Percentiles rank a stretch among this genome's conserved stretches.
These are phyloP conservation scores for Epinotia bilunana DNA, from an alignment of 2,888 invertebrate genomes.

Conservation along the genomic window DNA sequence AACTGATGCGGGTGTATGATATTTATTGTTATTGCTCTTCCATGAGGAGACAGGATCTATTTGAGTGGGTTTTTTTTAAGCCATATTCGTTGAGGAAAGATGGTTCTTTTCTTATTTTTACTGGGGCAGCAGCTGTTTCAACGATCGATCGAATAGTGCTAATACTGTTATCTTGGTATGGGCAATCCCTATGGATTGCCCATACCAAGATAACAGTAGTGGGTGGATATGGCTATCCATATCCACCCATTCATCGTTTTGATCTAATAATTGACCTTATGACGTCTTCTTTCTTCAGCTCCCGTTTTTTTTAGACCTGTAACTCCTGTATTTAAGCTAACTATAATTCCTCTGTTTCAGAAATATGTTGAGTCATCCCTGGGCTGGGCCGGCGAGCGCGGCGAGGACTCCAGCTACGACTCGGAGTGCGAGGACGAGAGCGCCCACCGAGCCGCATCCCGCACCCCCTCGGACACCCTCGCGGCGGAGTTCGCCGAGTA, in stretches of 20 bases:
- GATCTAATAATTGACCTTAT: no score
- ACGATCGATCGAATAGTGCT: background rate
- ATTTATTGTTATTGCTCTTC: no score
- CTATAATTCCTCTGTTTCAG: conserved; percentile 75
- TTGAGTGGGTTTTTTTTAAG: no score
- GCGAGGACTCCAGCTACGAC: conserved; percentile 94
- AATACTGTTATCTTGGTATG: background rate
- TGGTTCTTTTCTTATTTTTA: no score
- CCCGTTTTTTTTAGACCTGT: no score
- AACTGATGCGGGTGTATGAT: no score
- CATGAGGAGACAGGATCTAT: no score
- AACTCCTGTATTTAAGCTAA: background rate
- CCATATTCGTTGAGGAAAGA: background rate
- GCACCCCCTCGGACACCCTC: conserved; percentile 93
- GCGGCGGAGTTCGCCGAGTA: conserved; percentile 94
- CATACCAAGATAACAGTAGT: no score
- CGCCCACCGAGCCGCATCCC: conserved; percentile 90
- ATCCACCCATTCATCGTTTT: background rate
- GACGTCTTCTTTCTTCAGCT: no score
- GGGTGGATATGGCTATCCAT: no score
- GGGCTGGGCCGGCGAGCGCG: conserved; percentile 82
- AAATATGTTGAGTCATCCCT: conserved; percentile 90
- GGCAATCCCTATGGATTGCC: no score
- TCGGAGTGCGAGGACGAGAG: conserved; percentile 90
- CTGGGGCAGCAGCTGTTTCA: background rate